These are phyloP conservation scores for Caenorhabditis auriculariae DNA, from an alignment of 2,888 invertebrate species.

Conservation along the genomic window DNA sequence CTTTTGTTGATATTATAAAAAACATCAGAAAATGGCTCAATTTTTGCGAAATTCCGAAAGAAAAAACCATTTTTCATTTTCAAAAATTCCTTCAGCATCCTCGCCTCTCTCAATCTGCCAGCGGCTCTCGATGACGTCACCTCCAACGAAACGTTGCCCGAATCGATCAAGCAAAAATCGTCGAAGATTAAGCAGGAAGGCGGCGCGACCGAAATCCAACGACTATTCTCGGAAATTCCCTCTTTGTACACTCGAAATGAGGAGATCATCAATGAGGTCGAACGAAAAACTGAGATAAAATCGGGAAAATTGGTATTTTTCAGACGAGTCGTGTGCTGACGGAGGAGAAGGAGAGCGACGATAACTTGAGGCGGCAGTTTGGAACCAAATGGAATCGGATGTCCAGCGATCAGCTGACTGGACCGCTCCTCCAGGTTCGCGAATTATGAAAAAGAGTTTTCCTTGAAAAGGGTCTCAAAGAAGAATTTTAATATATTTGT, in stretches of 20 bases:
- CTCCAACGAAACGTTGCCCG: slow-evolving; percentile 78
- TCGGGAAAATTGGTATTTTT: too few relatives aligned
- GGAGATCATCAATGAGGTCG: slow-evolving; percentile 88
- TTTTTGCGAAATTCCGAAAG: slow-evolving; percentile 9
- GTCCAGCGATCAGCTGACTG: slow-evolving; percentile 82
- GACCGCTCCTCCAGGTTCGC: slow-evolving; percentile 74
- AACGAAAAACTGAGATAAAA: too few relatives aligned
- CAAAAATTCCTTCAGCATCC: slow-evolving; percentile 69
- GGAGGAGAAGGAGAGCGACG: slow-evolving; percentile 88
- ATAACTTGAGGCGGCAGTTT: slow-evolving; percentile 83
- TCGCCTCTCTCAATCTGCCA: slow-evolving; percentile 91
- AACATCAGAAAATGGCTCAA: slow-evolving; percentile 13
- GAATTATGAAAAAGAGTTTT: too few relatives aligned
- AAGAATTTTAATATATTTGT: too few relatives aligned
- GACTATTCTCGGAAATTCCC: slow-evolving; percentile 82
- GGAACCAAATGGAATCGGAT: slow-evolving; percentile 90
- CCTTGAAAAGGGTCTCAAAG: too few relatives aligned
- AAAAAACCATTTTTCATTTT: background rate
- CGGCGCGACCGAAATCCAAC: slow-evolving; percentile 65
- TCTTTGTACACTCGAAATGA: slow-evolving; percentile 85
- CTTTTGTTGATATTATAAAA: background rate
- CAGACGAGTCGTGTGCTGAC: slow-evolving; percentile 72
- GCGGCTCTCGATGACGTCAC: slow-evolving; percentile 86
- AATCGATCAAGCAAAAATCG: slow-evolving; percentile 84
- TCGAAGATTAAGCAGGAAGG: slow-evolving; percentile 66